Conservation (phyloP, 2,888 invertebrate genomes). For the Torymus tubicola region DNA sequence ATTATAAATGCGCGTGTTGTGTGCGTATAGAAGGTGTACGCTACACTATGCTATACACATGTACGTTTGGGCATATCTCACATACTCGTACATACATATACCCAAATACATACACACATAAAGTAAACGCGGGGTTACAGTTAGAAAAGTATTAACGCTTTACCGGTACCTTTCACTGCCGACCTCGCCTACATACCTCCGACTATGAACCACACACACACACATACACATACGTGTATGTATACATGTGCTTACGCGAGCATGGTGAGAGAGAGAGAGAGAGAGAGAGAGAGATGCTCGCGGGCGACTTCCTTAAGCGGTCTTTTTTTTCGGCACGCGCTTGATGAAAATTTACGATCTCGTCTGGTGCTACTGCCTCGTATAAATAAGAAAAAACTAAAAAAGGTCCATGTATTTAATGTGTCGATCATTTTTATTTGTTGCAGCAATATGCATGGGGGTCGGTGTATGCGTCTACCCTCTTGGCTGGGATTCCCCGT, state of each 20-base stretch:
- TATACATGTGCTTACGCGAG: not conserved
- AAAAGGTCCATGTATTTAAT: too few relatives aligned
- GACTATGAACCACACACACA: conserved; percentile 28
- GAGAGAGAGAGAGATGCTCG: not conserved
- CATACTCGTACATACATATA: too few relatives aligned
- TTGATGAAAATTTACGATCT: conserved; percentile 15
- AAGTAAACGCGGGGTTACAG: conserved; percentile 40
- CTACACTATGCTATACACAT: too few relatives aligned
- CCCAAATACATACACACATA: not conserved
- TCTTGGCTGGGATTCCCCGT: conserved; percentile 91
- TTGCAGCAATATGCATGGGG: conserved; percentile 89
- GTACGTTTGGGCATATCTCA: too few relatives aligned
- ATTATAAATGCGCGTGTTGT: too few relatives aligned
- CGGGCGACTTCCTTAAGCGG: conserved; percentile 25
- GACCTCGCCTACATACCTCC: conserved; percentile 63
- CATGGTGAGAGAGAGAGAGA: not conserved
- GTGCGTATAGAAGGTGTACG: too few relatives aligned
- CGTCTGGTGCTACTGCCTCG: too few relatives aligned
- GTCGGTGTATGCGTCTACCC: conserved; percentile 93
- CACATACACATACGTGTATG: not conserved
- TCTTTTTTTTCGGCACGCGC: not conserved
- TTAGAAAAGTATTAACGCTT: conserved; percentile 58
- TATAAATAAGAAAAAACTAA: too few relatives aligned
- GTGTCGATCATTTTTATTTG: not conserved
- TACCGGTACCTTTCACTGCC: conserved; percentile 69